Evolutionary conservation across 2,797 vertebrate genomes (phyloP).

Genomic region (Lerista edwardsae): DNA sequence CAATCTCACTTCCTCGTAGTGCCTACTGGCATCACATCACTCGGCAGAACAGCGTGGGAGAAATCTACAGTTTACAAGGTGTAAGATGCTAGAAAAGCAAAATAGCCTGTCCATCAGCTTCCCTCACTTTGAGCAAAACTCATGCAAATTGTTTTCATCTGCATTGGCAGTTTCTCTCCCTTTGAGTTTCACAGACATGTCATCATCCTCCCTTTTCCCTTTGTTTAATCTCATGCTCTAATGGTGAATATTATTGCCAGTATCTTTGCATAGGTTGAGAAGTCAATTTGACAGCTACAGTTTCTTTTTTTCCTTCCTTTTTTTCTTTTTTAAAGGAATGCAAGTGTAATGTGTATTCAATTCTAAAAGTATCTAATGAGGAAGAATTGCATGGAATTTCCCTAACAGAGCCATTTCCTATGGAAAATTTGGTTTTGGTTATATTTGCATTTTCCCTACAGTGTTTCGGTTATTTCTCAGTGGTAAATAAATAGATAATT

Average conservation of each 20-base stretch:
- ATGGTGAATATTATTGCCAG: conserved; percentile 55
- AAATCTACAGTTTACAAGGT: conserved; percentile 99
- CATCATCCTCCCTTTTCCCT: conserved; percentile 6
- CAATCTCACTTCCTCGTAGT: conserved; percentile 95
- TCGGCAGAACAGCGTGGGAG: conserved; percentile 94
- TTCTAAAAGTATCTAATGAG: conserved; percentile 33
- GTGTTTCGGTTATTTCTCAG: background rate
- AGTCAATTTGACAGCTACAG: conserved; percentile 46
- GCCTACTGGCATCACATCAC: conserved; percentile 99
- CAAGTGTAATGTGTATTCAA: background rate
- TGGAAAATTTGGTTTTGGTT: background rate
- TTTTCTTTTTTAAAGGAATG: conserved; percentile 2
- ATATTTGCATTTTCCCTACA: background rate
- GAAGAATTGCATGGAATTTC: background rate
- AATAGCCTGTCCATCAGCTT: conserved; percentile 14
- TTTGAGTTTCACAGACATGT: conserved; percentile 57
- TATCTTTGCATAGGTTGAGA: conserved; percentile 50
- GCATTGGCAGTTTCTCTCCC: conserved; percentile 41
- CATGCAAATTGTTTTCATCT: conserved; percentile 55
- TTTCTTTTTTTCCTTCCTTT: too few relatives aligned
- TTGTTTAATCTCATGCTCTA: conserved; percentile 63
- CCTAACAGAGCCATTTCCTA: background rate
- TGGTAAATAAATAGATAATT: conserved; percentile 1
- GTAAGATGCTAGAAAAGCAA: conserved; percentile 70
- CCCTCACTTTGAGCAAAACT: conserved; percentile 45